These are phyloP conservation scores for Eulacestoma nigropectus DNA, from an alignment of 2,113 vertebrate species.

Conservation along the genomic window DNA sequence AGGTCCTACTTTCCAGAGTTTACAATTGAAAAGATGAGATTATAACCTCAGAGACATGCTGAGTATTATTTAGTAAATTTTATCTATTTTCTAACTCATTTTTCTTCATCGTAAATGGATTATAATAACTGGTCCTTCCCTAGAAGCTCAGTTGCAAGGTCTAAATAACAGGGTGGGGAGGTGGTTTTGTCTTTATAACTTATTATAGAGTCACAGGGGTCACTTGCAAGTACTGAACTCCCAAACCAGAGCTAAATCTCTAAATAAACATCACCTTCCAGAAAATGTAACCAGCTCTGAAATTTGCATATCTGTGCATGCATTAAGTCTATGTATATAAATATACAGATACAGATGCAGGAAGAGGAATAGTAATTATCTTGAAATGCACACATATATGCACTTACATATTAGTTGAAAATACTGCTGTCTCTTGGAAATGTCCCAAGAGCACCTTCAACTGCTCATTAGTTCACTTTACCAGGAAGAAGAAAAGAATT, in stretches of 20 bases:
- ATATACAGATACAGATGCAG: neutral
- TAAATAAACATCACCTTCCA: neutral
- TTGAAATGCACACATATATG: neutral
- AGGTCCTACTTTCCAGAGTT: neutral
- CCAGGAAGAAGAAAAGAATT: constrained; percentile 47
- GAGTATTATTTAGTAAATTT: neutral
- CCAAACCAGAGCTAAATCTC: neutral
- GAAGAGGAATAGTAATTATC: neutral
- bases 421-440: neutral
- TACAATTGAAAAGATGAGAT: neutral
- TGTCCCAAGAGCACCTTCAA: neutral
- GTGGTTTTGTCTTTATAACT: neutral
- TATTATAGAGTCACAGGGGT: neutral
- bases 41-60: neutral
- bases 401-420: neutral
- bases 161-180: neutral
- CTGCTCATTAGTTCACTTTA: neutral
- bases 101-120: neutral
- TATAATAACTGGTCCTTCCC: neutral
- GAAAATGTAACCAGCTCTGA: neutral
- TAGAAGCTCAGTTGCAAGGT: neutral
- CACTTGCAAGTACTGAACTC: neutral
- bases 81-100: neutral
- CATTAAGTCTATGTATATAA: neutral
- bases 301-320: neutral